These are phyloP conservation scores for Diplazon laetatorius DNA, from an alignment of 2,888 invertebrate species.

Conservation along the genomic window DNA sequence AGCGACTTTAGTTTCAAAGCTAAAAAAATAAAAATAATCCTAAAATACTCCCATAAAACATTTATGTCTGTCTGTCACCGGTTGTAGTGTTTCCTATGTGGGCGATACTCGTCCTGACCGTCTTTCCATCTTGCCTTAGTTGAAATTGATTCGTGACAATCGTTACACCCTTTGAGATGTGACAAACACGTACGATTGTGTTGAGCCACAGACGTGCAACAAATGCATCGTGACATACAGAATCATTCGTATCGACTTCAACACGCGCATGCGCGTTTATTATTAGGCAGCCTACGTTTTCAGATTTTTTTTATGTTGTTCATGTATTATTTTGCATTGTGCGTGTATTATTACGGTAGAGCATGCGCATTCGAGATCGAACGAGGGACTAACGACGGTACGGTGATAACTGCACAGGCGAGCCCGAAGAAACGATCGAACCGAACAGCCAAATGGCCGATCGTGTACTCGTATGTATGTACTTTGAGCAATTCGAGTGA, in stretches of 20 bases:
- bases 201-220: background rate
- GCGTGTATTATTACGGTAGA: slow-evolving; percentile 21
- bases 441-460: background rate
- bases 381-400: slow-evolving; percentile 20
- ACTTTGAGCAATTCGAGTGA: slow-evolving; percentile 45
- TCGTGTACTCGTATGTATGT: too few species aligned
- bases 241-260: background rate
- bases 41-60: slow-evolving; percentile 23
- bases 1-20: too few species aligned
- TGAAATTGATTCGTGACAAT: slow-evolving; percentile 33
- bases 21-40: too few species aligned
- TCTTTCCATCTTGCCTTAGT: background rate
- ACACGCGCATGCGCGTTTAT: slow-evolving; percentile 16
- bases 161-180: slow-evolving; percentile 20
- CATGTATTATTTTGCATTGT: too few species aligned
- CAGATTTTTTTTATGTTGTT: too few species aligned
- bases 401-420: slow-evolving; percentile 13
- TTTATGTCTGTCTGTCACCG: slow-evolving; percentile 51
- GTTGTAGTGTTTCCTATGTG: slow-evolving; percentile 7
- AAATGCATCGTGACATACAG: background rate
- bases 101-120: slow-evolving; percentile 25
- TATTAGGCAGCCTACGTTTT: too few species aligned
- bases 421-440: slow-evolving; percentile 24
- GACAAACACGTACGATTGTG: slow-evolving; percentile 8
- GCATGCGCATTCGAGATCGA: background rate